Evolutionary conservation across 1,140 invertebrate species (phyloP), one percentile per base, ranked within the genome.

Genomic region (Carcinoscorpius rotundicauda): DNA sequence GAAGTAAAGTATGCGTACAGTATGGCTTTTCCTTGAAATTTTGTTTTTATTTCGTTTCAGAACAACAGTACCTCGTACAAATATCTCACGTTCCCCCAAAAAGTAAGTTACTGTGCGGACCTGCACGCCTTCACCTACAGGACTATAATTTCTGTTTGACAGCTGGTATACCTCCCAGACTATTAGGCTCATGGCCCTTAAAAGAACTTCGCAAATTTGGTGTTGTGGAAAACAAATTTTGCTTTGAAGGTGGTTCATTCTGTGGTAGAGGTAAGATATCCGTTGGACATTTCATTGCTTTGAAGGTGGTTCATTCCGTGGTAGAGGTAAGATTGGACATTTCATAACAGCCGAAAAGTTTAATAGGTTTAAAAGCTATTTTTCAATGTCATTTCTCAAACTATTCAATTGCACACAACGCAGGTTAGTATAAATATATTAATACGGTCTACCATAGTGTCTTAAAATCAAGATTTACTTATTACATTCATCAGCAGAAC

Each of bases 201-300:
- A 81, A 80, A 6, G 85, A 91, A 70, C 80, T 92, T 3, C 83
- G 86, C 68, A 82, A 89, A 58, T 94, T 91, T 76, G 91, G 91
- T 1, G 86, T 89, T 2, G 84, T 93, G n/a, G 89, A 93, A 57
- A 88, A 76, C 6, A 82, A 88, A 69, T 91, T 93, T 73, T 91
- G 90, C 71, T 93, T 93, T 77, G 91, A 95, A 76, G 91, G 91
- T 6, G 92, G 92, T 4, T 91, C 90, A 3, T 80, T 85, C 58
- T 93, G 90, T 76, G 87, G 88, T 4, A 86, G 86, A 72, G 75
- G 76, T 75, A 67, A 29, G 29, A 29, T 29, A 29, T 29, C 29
- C 48, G 3, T n/a, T 55, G 53, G 6, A 55, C n/a, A 55, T 55
- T 11, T 29, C 11, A 6, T 59, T 91, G 90, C 71, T 93, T 93